Evolutionary conservation across 2,888 invertebrate species (phyloP), one percentile per base, ranked within the genome.

Genomic region (Cancer borealis): DNA sequence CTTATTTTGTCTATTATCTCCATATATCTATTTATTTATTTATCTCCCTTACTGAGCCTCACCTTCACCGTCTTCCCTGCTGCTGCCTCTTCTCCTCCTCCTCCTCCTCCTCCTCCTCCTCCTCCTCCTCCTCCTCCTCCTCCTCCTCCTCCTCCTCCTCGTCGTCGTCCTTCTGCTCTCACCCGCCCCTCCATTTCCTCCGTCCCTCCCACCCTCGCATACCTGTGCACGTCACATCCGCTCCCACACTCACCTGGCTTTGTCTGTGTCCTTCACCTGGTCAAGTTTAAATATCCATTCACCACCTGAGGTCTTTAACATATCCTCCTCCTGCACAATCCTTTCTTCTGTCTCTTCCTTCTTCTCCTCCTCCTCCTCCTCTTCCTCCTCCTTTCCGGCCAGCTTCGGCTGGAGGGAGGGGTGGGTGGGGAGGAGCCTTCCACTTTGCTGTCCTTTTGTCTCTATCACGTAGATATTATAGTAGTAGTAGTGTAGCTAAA

Each of bases 241-340:
- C 88, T 47, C 88, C 46, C 88, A 90, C 49, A 49, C 79, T 79
- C 79, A 12, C 79, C 79, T 79, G 79, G 79, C 79, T 79, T 79
- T 79, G 79, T 79, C 79, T 30, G 79, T 79, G 79, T 79, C 79
- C 79, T 79, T 79, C 79, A 79, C 79, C 79, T 79, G 79, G 79
- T 79, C 26, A 79, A 79, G 79, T 79, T 79, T 79, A 79, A 79
- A 79, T 79, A 79, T 79, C 79, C 79, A 14, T 79, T 14, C 79
- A 79, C 79, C 79, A 79, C 79, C 79, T 79, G 79, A 79, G 79
- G 30, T 79, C 79, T 79, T 79, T 79, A 79, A 79, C 79, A 79
- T 21, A 79, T 79, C 79, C 79, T 79, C 79, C 79, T 66, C 3
- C 79, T 79, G 14, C 79, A 30, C 79, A 30, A 26, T 10, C 79